A percentile compares a stretch with the other conserved stretches of the same genome.
These are phyloP conservation scores for Tiphia femorata DNA, from an alignment of 2,888 invertebrate genomes.

Conservation along the genomic window DNA sequence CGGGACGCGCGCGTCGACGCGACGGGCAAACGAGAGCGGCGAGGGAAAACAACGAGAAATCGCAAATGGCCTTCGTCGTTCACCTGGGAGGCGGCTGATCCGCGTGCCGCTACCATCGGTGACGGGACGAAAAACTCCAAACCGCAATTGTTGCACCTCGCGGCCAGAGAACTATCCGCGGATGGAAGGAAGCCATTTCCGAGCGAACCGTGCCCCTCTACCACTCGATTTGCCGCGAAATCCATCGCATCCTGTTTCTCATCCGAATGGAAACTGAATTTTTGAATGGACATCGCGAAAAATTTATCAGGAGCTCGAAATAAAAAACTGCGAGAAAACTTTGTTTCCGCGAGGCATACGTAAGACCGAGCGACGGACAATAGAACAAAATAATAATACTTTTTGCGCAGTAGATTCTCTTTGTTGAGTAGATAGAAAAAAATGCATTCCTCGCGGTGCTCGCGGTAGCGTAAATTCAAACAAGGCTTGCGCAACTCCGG, in stretches of 20 bases:
- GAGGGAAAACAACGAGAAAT: constrained; percentile 35
- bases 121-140: constrained; percentile 25
- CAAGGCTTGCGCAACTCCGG: no score
- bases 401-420: background rate
- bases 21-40: constrained; percentile 34
- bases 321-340: no score
- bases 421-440: background rate
- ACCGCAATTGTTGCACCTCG: constrained; percentile 36
- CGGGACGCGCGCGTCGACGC: background rate
- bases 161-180: constrained; percentile 27
- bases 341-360: no score
- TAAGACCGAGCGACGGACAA: background rate
- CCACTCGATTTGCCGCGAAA: constrained; percentile 15
- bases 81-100: no score
- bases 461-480: no score
- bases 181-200: background rate
- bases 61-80: constrained; percentile 36
- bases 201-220: background rate
- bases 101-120: constrained; percentile 34
- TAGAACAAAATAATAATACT: background rate
- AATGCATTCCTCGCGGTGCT: no score
- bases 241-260: background rate
- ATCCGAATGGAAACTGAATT: no score
- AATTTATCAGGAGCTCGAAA: no score
- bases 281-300: no score